phyloP scores from a whole-genome alignment of 2,888 invertebrate genomes.

The Standfussiana lucernea region DNA sequence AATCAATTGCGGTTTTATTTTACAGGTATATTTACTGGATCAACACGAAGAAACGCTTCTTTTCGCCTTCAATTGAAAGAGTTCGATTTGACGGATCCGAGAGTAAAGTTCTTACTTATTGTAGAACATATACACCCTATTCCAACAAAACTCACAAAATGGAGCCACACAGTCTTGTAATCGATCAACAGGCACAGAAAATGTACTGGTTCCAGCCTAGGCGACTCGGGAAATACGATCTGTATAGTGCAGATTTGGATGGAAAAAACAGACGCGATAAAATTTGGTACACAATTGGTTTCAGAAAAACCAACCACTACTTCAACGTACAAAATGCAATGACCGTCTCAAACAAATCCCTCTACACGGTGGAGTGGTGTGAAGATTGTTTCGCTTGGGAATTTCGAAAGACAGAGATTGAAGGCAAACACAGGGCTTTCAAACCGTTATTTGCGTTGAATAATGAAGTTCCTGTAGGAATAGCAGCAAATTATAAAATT shows the following conservation, averaged over 20 bases:
- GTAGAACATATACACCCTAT: conserved; percentile 90
- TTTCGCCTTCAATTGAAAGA: conserved; percentile 94
- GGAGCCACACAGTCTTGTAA: conserved; percentile 90
- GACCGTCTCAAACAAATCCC: conserved; percentile 66
- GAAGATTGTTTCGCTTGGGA: neutral
- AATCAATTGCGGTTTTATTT: conserved; percentile 48
- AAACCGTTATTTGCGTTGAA: neutral
- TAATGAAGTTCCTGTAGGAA: conserved; percentile 82
- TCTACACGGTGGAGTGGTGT: conserved; percentile 87
- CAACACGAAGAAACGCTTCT: conserved; percentile 91
- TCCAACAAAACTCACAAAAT: neutral
- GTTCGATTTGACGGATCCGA: conserved; percentile 93
- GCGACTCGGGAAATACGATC: rapidly evolving
- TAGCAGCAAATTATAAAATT: conserved; percentile 82
- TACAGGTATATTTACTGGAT: conserved; percentile 96
- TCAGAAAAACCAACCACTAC: neutral
- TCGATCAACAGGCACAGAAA: conserved; percentile 9
- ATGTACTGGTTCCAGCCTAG: neutral
- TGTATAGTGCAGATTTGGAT: neutral
- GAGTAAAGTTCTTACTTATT: conserved; percentile 86
- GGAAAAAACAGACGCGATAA: neutral
- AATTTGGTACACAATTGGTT: neutral
- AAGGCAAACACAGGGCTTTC: neutral
- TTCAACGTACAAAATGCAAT: neutral
- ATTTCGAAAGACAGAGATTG: neutral